A percentile compares a stretch with the other conserved stretches of the same genome.
Conservation (phyloP, 2,113 vertebrate species). For the Danionella cerebrum region DNA sequence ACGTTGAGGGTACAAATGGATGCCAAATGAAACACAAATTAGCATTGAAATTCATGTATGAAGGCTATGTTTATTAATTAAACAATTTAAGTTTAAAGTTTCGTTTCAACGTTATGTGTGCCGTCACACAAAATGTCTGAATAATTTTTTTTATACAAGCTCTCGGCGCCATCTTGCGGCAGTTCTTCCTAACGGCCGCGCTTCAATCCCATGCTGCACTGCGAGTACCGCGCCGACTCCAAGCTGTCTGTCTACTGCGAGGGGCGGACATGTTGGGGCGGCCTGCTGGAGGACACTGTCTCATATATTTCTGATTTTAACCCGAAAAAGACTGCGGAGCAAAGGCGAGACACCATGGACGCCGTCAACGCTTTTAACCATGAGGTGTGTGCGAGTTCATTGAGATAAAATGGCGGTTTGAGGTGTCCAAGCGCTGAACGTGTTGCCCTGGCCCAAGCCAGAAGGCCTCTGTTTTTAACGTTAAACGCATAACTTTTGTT, state of each 20-base stretch:
- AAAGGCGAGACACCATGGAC: constrained; percentile 67
- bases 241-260: constrained; percentile 34
- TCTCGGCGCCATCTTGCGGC: not conserved
- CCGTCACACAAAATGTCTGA: too few species aligned
- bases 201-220: constrained; percentile 36
- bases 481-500: too few species aligned
- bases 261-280: constrained; percentile 72
- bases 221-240: constrained; percentile 31
- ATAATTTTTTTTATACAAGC: not conserved
- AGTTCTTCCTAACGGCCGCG: not conserved
- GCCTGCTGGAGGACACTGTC: constrained; percentile 50
- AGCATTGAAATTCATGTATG: too few species aligned
- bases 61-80: too few species aligned
- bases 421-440: not conserved
- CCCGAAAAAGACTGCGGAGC: constrained; percentile 10
- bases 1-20: too few species aligned
- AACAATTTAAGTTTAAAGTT: too few species aligned
- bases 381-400: constrained; percentile 62
- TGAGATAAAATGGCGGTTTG: constrained; percentile 4
- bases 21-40: too few species aligned
- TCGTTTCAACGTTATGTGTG: too few species aligned
- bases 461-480: constrained; percentile 15
- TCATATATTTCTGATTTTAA: constrained; percentile 42
- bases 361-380: constrained; percentile 84
- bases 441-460: not conserved